phyloP scores from a whole-genome alignment of 2,888 invertebrate species.

The Caradrina clavipalpis region DNA sequence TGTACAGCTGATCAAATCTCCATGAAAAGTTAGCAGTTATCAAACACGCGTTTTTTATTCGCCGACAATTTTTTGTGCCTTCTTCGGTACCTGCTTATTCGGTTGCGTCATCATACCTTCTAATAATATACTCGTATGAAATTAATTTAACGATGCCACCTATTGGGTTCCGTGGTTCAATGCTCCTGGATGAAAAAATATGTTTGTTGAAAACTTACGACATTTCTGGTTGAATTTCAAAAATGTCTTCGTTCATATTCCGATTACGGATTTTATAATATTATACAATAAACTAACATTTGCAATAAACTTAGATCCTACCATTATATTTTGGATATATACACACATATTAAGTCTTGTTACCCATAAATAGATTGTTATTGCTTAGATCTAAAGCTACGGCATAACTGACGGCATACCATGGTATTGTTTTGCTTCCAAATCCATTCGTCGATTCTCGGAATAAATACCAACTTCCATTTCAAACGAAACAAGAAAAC shows the following conservation, averaged over 20 bases:
- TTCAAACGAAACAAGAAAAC: background rate
- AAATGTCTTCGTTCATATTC: background rate
- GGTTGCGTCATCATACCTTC: slow-evolving; percentile 59
- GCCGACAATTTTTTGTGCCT: slow-evolving; percentile 37
- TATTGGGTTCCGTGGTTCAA: slow-evolving; percentile 47
- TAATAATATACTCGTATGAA: slow-evolving; percentile 22
- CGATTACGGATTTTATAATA: background rate
- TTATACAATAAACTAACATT: background rate
- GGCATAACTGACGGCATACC: background rate
- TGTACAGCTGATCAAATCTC: slow-evolving; percentile 31
- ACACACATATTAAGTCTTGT: too few species aligned
- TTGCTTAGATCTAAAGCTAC: background rate
- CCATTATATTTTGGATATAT: too few species aligned
- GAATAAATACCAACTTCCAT: slow-evolving; percentile 8
- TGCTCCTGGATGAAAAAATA: slow-evolving; percentile 21
- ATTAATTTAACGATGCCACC: slow-evolving; percentile 42
- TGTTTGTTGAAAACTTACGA: background rate
- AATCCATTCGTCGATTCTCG: background rate
- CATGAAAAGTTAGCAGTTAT: slow-evolving; percentile 6
- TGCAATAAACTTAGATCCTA: too few species aligned
- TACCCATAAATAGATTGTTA: background rate
- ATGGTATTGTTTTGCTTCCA: background rate
- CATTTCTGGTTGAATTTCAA: slow-evolving; percentile 10
- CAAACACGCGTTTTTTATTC: slow-evolving; percentile 39
- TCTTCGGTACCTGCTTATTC: slow-evolving; percentile 37